Evolutionary conservation across 1,140 invertebrate species (phyloP), one percentile per base, ranked within the genome.

Genomic region (Lucilia sericata): DNA sequence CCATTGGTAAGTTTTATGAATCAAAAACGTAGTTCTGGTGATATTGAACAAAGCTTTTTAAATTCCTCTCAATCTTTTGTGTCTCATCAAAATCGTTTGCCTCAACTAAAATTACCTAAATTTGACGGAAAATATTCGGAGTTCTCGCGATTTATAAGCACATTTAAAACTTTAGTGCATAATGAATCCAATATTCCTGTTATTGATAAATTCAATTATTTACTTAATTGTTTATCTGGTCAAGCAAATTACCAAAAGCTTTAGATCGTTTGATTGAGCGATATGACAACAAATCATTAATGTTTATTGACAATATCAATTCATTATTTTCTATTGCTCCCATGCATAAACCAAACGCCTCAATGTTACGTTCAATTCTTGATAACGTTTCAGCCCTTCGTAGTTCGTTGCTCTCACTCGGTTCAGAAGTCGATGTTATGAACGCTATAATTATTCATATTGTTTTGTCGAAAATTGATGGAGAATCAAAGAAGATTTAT

Each of bases 191-290:
- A 25, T 25, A 82, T 82, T 19, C n/a, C 21, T 14, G 13, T 30
- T 30, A 65, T 83, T 21, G 82, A 82, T 19, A 82, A 82, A 82
- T 82, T 82, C 30, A 82, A 82, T 42, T 82, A 74, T 42, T 65
- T 83, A 36, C 34, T 83, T n/a, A 74, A 70, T 14, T 82, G 82
- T 65, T 30, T 83, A 17, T 74, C 82, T 4, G 82, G 65, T 12
- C 60, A n/a, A 42, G 60, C 82, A n/a, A 83, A 82, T 65, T 82
- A 82, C 17, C 25, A 60, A 83, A 76, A 9, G 83, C 83, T 21
- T 34, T 83, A 34, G 17, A 47, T 12, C 74, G 42, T 14, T 60
- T 83, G 14, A 75, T 76, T 21, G 74, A 75, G 47, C 47, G 83
- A n/a, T 83, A 51, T 55, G 83, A 83, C 19, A 83, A 76, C n/a